Evolutionary conservation across 2,797 vertebrate genomes (phyloP).

Genomic region (Balearica regulorum): DNA sequence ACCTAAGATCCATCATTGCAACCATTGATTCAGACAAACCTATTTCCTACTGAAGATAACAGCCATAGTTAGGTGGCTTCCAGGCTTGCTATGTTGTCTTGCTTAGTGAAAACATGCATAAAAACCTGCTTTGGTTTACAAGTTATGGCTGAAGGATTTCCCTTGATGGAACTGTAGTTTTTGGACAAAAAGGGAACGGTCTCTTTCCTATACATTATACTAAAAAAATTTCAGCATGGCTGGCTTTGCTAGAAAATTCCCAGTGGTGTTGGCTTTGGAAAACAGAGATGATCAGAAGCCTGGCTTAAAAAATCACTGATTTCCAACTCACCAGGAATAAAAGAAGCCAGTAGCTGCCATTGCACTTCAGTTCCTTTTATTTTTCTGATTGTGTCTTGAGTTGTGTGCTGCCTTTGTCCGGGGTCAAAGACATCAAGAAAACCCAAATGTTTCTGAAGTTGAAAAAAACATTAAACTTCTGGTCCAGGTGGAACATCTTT

Average conservation of each 20-base stretch:
- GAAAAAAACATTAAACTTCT: constrained; percentile 43
- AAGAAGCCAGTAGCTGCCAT: not conserved
- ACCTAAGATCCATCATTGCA: not conserved
- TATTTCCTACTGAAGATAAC: not conserved
- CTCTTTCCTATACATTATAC: not conserved
- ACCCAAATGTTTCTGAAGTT: constrained; percentile 57
- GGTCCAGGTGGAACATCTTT: not conserved
- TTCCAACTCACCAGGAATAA: not conserved
- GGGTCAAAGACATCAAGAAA: constrained; percentile 59
- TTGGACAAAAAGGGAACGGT: not conserved
- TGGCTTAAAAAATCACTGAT: not conserved
- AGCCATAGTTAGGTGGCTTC: not conserved
- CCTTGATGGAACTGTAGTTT: not conserved
- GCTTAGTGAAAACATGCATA: not conserved
- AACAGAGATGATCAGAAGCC: not conserved
- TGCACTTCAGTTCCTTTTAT: constrained; percentile 39
- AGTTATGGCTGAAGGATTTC: not conserved
- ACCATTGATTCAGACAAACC: not conserved
- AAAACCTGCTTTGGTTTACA: not conserved
- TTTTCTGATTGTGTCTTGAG: constrained; percentile 33
- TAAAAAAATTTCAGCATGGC: not conserved
- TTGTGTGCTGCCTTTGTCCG: constrained; percentile 25
- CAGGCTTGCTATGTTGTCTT: not conserved
- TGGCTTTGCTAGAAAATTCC: not conserved
- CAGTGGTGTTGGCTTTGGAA: not conserved